Evolutionary conservation across 2,888 invertebrate genomes (phyloP), one percentile per base, ranked within the genome.

Genomic region (Caenorhabditis afra): DNA sequence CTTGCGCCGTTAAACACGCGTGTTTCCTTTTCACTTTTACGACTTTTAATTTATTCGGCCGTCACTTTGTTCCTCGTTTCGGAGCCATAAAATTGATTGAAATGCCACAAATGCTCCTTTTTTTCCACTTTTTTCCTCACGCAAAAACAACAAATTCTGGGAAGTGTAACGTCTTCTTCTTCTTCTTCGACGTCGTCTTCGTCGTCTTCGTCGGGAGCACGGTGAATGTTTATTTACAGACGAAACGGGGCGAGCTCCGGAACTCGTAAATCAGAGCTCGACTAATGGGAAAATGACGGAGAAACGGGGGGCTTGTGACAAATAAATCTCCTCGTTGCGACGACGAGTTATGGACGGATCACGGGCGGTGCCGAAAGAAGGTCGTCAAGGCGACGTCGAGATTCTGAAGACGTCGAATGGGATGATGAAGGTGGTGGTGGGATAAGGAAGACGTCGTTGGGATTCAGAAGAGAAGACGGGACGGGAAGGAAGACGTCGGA

Each of bases 1-100:
- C 18, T 81, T 83, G 59, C 59, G 57, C 29, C 52, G 65, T 55
- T 73, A 23, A 67, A 29, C 29, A 7, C 29, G 35, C 53, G 29
- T 35, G n/a, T 52, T 16, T 18, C 22, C 35, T 22, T 35, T 22
- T 59, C 68, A 70, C 45, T 70, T 70, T 70, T 70, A 70, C 61
- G 70, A 61, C 61, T 70, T 70, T 70, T 70, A 70, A 70, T 70
- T 70, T 70, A 70, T 70, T 18, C 45, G 3, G 3, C 45, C 52
- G 52, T 64, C 68, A 59, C 50, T 1, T 52, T 49, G 2, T 35
- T 68, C 29, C 64, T 47, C 12, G 23, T 61, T 62, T 52, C 35
- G 49, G n/a, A 53, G 22, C 44, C n/a, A 59, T 52, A 68, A 59
- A 68, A 52, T 52, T 22, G 52, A 52, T 58, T 53, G 47, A 50